These are phyloP conservation scores for Orius insidiosus DNA, from an alignment of 1,140 invertebrate species.

Conservation along the genomic window DNA sequence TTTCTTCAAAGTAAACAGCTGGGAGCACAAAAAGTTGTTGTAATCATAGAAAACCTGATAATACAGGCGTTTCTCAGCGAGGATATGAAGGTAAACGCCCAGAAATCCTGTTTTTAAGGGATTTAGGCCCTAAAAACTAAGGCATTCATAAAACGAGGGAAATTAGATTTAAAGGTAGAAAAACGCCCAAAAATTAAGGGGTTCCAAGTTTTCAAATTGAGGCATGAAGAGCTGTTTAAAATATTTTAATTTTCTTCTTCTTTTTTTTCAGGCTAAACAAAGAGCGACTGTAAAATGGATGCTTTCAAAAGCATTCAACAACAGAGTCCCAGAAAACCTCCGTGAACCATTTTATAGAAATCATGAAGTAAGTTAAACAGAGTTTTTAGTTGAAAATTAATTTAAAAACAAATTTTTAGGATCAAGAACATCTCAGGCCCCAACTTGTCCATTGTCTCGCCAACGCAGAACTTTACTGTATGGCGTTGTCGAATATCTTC, in stretches of 20 bases:
- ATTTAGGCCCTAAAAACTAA: too few species aligned
- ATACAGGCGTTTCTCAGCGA: too few species aligned
- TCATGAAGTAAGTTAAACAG: constrained; percentile 55
- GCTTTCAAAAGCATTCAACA: constrained; percentile 89
- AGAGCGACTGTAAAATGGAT: constrained; percentile 94
- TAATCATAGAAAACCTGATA: too few species aligned
- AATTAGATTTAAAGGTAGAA: too few species aligned
- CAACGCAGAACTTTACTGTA: constrained; percentile 90
- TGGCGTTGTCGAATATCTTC: constrained; percentile 89
- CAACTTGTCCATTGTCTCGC: constrained; percentile 79
- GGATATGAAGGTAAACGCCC: too few species aligned
- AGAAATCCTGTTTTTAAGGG: too few species aligned
- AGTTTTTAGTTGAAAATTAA: neutral
- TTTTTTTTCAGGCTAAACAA: constrained; percentile 78
- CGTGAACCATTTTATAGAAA: constrained; percentile 88
- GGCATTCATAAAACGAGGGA: too few species aligned
- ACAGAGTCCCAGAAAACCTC: constrained; percentile 83
- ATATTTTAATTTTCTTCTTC: constrained; percentile 14
- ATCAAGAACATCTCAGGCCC: constrained; percentile 84
- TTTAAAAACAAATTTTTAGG: constrained; percentile 32
- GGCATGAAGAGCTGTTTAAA: too few species aligned
- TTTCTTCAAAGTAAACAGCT: too few species aligned
- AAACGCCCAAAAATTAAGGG: too few species aligned
- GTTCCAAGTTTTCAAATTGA: too few species aligned
- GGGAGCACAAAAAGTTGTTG: too few species aligned